Conservation (phyloP, 2,888 invertebrate species). For the Azorinus chamasolen region DNA sequence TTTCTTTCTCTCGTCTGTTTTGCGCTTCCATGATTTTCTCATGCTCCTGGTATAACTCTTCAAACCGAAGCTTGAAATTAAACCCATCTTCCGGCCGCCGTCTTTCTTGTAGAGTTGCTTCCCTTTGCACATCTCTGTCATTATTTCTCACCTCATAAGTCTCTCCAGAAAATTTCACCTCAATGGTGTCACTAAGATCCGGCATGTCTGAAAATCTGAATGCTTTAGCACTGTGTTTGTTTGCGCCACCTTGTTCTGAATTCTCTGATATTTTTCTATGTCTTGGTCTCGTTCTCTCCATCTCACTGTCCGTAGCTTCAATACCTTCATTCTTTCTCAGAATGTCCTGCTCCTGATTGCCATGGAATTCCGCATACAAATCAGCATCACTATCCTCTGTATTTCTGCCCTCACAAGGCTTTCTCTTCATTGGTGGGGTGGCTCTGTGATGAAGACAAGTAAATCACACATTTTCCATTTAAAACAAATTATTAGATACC, state of each 20-base stretch:
- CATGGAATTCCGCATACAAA: slow-evolving; percentile 81
- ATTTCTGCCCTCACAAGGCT: slow-evolving; percentile 79
- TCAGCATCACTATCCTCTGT: slow-evolving; percentile 84
- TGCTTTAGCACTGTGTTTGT: too few species aligned
- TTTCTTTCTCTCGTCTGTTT: slow-evolving; percentile 30
- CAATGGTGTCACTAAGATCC: not conserved
- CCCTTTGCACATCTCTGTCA: not conserved
- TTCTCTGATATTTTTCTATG: too few species aligned
- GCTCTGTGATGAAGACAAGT: slow-evolving; percentile 58
- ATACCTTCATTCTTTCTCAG: too few species aligned
- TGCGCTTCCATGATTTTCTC: slow-evolving; percentile 61
- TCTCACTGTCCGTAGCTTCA: too few species aligned
- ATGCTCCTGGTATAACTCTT: slow-evolving; percentile 78
- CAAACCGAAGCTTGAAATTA: slow-evolving; percentile 78
- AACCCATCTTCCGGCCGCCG: slow-evolving; percentile 22
- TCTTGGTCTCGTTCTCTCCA: too few species aligned
- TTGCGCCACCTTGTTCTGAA: too few species aligned
- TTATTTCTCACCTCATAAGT: not conserved
- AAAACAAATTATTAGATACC: too few species aligned
- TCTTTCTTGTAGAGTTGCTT: not conserved
- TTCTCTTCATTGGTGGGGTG: slow-evolving; percentile 75
- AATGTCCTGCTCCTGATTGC: slow-evolving; percentile 43
- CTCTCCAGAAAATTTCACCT: not conserved
- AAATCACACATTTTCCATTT: too few species aligned
- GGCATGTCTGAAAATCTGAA: not conserved